phyloP scores from a whole-genome alignment of 2,113 vertebrate genomes.

The Antechinus stuartii region DNA sequence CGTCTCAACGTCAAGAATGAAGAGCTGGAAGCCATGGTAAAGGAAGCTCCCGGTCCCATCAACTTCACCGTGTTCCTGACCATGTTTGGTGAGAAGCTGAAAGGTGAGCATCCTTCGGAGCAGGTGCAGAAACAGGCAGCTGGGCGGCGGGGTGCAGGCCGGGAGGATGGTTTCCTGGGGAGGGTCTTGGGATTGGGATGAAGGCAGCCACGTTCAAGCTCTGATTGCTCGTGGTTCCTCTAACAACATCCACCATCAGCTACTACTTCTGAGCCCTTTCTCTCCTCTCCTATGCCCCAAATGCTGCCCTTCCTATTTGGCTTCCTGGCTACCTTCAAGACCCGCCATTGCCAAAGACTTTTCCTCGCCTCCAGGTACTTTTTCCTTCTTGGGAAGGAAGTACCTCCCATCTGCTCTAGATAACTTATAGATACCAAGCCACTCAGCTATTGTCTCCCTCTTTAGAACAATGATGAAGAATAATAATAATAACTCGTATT shows the following conservation, averaged over 20 bases:
- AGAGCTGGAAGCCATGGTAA: constrained; percentile 93
- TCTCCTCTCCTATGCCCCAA: neutral
- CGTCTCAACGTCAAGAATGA: constrained; percentile 93
- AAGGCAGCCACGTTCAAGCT: neutral
- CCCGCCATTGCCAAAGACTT: neutral
- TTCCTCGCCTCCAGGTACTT: neutral
- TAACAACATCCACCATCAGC: neutral
- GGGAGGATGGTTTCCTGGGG: neutral
- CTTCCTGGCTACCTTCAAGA: neutral
- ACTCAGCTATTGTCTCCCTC: neutral
- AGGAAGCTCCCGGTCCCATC: constrained; percentile 87
- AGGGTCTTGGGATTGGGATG: neutral
- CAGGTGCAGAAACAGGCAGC: neutral
- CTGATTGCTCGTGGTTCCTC: neutral
- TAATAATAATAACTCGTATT: neutral
- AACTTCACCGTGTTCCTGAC: constrained; percentile 87
- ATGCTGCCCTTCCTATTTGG: neutral
- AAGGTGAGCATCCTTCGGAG: constrained; percentile 85
- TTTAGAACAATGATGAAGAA: neutral
- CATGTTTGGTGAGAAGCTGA: constrained; percentile 95
- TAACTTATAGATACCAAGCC: neutral
- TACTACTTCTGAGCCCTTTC: neutral
- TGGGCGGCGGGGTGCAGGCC: too few relatives aligned
- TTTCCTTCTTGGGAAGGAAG: neutral
- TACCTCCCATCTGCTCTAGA: neutral